Base-by-base conservation (phyloP, 2,797 vertebrate genomes). In the Anguilla megastoma region DNA sequence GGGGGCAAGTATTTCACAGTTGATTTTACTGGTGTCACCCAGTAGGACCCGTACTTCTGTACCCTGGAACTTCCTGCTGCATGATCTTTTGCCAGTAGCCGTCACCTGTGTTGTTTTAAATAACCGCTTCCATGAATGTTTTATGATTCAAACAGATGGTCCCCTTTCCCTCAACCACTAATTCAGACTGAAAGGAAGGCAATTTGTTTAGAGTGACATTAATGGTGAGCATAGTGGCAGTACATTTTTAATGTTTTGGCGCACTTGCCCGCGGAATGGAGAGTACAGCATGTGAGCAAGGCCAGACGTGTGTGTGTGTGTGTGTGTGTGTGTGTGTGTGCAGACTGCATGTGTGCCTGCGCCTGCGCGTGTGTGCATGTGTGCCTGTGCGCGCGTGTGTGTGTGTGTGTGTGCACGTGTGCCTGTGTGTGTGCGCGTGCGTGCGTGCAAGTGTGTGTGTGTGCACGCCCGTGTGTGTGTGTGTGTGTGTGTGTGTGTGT, bases 101-200 rank as follows among this genome's bases (percentile, higher is more conserved):
- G 21, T 48, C 85, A 10, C 41, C 21, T 79, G 48, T 16, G 24
- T 82, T 58, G 74, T 80, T 76, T 87, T 82, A 66, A 74, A 58
- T 21, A 83, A 56, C 60, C 33, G 24, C 30, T 0, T 87, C 60
- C 30, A 52, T 76, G 48, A 85, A 76, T 36, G 84, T 33, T 91
- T 88, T 71, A 84, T 89, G 83, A 56, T 69, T 3, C 54, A 45
- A 36, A 45, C 88, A 90, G 87, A 90, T 89, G 88, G 86, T 82
- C 66, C 18, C 84, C 80, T 56, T 88, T 90, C 74, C 69, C 74
- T 45, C 33, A 63, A 84, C 60, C 54, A 58, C n/a, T 84, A 86
- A 87, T 71, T 60, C 74, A 33, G 27, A 0, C 27, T 87, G 80
- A 88, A 27, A 83, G 54, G 66, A n/a, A 30, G 63, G 14, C 27